Conservation (phyloP, 2,888 invertebrate genomes). For the Meganola albula region DNA sequence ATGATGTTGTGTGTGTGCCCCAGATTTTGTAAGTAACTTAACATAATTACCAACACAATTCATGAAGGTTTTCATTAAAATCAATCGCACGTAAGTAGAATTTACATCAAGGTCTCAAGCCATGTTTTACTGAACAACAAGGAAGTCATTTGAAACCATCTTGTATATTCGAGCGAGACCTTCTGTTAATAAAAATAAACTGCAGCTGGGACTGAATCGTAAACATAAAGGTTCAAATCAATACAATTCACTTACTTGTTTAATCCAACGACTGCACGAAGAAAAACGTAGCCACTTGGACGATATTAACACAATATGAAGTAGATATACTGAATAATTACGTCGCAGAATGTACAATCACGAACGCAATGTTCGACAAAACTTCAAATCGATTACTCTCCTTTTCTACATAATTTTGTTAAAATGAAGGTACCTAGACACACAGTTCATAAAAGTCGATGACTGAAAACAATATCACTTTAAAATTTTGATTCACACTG, state of each 20-base stretch:
- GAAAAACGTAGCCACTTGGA: conserved; percentile 40
- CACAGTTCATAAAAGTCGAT: conserved; percentile 55
- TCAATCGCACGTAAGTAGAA: too few species aligned
- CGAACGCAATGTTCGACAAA: conserved; percentile 59
- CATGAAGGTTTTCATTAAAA: too few species aligned
- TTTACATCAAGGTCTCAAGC: neutral
- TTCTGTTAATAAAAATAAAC: conserved; percentile 27
- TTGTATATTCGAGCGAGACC: conserved; percentile 42
- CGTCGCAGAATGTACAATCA: conserved; percentile 60
- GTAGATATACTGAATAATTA: conserved; percentile 44
- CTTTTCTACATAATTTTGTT: conserved; percentile 41
- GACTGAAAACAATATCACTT: conserved; percentile 55
- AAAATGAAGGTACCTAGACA: conserved; percentile 39
- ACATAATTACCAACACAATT: too few species aligned
- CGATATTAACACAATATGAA: conserved; percentile 44
- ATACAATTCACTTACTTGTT: conserved; percentile 32
- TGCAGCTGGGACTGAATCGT: too few species aligned
- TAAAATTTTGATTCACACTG: conserved; percentile 70
- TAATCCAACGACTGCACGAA: conserved; percentile 20
- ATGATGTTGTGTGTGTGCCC: too few species aligned
- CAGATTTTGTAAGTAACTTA: too few species aligned
- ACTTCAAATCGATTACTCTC: conserved; percentile 61
- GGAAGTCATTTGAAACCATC: conserved; percentile 27
- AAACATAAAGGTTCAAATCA: too few species aligned
- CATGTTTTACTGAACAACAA: conserved; percentile 9